A percentile compares a stretch with the other conserved stretches of the same genome.
phyloP scores from a whole-genome alignment of 1,140 invertebrate species.

The Micrasema minimum region DNA sequence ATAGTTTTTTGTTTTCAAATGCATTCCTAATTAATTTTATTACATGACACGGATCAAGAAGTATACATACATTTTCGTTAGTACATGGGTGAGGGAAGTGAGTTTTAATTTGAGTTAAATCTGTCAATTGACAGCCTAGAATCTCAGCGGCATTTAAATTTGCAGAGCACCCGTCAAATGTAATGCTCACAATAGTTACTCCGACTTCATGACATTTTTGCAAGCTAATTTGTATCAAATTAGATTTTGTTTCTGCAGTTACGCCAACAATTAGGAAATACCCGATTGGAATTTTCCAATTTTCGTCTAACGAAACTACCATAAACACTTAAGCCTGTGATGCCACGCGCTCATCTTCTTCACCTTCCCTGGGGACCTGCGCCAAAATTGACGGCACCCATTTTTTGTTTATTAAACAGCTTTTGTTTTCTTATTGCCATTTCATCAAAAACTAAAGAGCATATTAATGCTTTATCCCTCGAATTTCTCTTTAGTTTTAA shows the following conservation, averaged over 20 bases:
- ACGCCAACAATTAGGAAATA: too few species aligned
- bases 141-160: not conserved
- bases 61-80: not conserved
- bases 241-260: too few species aligned
- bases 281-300: too few species aligned
- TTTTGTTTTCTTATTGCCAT: not conserved
- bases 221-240: not conserved
- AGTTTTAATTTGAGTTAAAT: not conserved
- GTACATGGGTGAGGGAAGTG: not conserved
- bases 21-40: too few species aligned
- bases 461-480: not conserved
- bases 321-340: slow-evolving; percentile 1
- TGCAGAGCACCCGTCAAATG: too few species aligned
- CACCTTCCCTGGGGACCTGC: not conserved
- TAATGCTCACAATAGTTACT: not conserved
- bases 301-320: too few species aligned
- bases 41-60: not conserved
- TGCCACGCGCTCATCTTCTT: not conserved
- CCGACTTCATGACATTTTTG: not conserved
- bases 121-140: slow-evolving; percentile 1
- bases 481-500: not conserved
- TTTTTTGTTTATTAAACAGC: too few species aligned
- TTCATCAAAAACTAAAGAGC: not conserved
- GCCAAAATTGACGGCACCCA: not conserved
- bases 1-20: too few species aligned